These are phyloP conservation scores for Thera britannica DNA, from an alignment of 2,888 invertebrate genomes.

Conservation along the genomic window DNA sequence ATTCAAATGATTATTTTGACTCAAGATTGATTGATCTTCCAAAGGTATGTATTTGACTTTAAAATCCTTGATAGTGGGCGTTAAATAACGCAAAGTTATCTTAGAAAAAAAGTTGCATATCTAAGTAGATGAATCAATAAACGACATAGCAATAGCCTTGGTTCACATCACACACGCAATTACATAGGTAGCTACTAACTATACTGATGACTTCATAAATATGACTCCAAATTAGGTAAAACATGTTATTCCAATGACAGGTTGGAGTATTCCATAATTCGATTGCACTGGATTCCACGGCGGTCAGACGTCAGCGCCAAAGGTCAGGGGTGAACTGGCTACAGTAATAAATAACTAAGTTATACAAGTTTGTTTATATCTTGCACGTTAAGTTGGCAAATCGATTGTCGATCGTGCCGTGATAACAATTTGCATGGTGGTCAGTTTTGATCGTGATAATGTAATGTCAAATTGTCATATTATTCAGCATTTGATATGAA, in stretches of 20 bases:
- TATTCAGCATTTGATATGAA: conserved; percentile 3
- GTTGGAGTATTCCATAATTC: conserved; percentile 12
- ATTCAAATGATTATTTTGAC: too few relatives aligned
- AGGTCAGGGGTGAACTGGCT: conserved; percentile 57
- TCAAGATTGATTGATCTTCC: too few relatives aligned
- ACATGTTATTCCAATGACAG: conserved; percentile 9
- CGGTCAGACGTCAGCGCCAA: conserved; percentile 48
- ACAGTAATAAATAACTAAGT: conserved; percentile 35
- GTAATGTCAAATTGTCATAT: conserved; percentile 31
- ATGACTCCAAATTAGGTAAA: conserved; percentile 6
- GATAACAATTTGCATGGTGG: conserved; percentile 28
- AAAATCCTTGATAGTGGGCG: neutral
- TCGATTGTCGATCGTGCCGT: conserved; percentile 30
- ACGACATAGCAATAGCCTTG: neutral
- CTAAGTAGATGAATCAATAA: neutral
- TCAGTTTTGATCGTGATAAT: conserved; percentile 32
- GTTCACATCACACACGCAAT: neutral
- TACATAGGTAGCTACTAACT: neutral
- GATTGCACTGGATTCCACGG: conserved; percentile 48
- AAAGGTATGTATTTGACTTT: too few relatives aligned
- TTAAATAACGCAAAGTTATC: neutral
- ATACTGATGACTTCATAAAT: conserved; percentile 4
- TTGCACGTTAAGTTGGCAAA: conserved; percentile 32
- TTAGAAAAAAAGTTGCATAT: neutral
- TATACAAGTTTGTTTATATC: conserved; percentile 21